Evolutionary conservation across 2,888 invertebrate genomes (phyloP), one percentile per base, ranked within the genome.

Genomic region (Euproctis similis): DNA sequence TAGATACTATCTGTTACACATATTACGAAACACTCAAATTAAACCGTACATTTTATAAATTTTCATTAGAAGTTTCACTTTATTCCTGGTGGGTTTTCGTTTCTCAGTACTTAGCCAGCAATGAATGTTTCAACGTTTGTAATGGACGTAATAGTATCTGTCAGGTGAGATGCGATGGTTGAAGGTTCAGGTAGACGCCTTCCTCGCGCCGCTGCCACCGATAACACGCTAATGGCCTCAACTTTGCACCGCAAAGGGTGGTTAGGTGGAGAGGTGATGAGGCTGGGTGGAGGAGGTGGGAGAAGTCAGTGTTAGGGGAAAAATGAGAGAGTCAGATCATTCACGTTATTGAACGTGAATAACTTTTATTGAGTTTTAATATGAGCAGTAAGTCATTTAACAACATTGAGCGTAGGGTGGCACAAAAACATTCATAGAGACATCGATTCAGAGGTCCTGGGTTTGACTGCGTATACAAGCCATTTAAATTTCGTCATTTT

Each of bases 151-250:
- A 43, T 51, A 46, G 44, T 35, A 45, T 46, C 39, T 47, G 52
- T 62, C 55, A 61, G 49, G 44, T 38, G 30, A 28, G 32, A 48
- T 68, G 63, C 63, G 75, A 51, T 46, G 41, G 42, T n/a, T n/a
- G n/a, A n/a, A n/a, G n/a, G 69, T 61, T 72, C 82, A 82, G 81
- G 82, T 82, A 77, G 78, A 77, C 57, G 74, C 72, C 75, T 74
- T 82, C 82, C 82, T 82, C 78, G 73, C 81, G 62, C 74, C 70
- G 63, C 71, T 65, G 66, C 67, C 70, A 56, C 78, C 80, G 84
- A 84, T 84, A 82, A 82, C 82, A 84, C 81, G 82, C 74, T 84
- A 82, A 84, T 84, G 81, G 80, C 80, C 78, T 82, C 84, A 84
- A 84, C 82, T 82, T 84, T 82, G 80, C 84, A 82, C 84, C 81